Evolutionary conservation across 2,888 invertebrate genomes (phyloP).

Genomic region (Auanema sp.): DNA sequence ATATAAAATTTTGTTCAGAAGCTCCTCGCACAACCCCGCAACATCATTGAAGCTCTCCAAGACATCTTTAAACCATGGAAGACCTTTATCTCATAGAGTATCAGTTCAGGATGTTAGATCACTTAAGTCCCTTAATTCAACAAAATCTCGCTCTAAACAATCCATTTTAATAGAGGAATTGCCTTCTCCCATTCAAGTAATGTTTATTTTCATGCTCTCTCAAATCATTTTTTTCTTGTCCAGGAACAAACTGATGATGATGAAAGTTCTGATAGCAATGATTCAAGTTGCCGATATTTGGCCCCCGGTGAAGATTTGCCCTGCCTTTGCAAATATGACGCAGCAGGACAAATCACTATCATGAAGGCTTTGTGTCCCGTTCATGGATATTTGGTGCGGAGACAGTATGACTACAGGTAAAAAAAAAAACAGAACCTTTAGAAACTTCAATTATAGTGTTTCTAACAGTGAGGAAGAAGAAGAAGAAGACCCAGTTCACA

Average conservation of each 20-base stretch:
- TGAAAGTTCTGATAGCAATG: slow-evolving; percentile 26
- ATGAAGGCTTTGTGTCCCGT: slow-evolving; percentile 61
- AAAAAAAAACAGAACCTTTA: neutral
- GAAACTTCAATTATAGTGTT: slow-evolving; percentile 20
- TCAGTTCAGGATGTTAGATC: slow-evolving; percentile 41
- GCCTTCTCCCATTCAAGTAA: slow-evolving; percentile 34
- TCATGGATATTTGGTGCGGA: slow-evolving; percentile 60
- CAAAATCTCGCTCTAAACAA: slow-evolving; percentile 40
- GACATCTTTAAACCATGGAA: slow-evolving; percentile 29
- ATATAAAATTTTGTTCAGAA: neutral
- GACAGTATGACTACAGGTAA: slow-evolving; percentile 49
- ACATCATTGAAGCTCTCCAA: slow-evolving; percentile 29
- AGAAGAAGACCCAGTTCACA: slow-evolving; percentile 41
- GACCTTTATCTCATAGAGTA: slow-evolving; percentile 20
- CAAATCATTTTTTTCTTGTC: neutral
- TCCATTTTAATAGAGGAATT: slow-evolving; percentile 43
- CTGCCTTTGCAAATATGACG: slow-evolving; percentile 59
- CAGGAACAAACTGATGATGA: slow-evolving; percentile 46
- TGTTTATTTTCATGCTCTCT: neutral
- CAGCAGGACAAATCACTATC: slow-evolving; percentile 43
- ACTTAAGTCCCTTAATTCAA: slow-evolving; percentile 20
- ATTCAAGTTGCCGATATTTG: slow-evolving; percentile 47
- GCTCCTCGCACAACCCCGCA: neutral
- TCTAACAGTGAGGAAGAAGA: slow-evolving; percentile 47
- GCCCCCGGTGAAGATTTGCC: slow-evolving; percentile 61